A percentile compares a stretch with the other conserved stretches of the same genome.
phyloP scores from a whole-genome alignment of 2,113 vertebrate genomes.

The Oriolus oriolus region DNA sequence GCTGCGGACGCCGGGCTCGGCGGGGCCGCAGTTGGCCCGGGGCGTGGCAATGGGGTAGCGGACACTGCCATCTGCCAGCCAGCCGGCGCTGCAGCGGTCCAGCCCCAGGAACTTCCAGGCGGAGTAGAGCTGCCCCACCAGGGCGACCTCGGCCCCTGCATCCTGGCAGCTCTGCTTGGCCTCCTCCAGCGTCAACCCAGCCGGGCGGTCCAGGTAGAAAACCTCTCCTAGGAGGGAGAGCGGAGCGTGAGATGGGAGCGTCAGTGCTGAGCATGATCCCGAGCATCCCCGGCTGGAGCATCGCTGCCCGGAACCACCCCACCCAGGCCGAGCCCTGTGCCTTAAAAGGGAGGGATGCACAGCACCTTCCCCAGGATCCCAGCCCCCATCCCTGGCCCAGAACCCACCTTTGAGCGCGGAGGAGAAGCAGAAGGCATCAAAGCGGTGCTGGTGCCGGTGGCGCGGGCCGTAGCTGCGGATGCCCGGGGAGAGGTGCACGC shows the following conservation, averaged over 20 bases:
- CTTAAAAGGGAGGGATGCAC: too few species aligned
- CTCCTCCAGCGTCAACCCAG: conserved; percentile 79
- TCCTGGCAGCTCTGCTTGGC: conserved; percentile 78
- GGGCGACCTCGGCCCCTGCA: conserved; percentile 76
- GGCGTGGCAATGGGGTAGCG: conserved; percentile 84
- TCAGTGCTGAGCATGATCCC: neutral
- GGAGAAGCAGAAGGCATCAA: conserved; percentile 90
- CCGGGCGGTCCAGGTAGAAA: conserved; percentile 76
- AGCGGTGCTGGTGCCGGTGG: conserved; percentile 76
- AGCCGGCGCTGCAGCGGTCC: conserved; percentile 86
- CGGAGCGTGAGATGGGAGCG: neutral
- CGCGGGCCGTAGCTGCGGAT: conserved; percentile 85
- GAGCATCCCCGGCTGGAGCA: neutral
- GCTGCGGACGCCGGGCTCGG: conserved; percentile 81
- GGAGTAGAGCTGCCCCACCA: conserved; percentile 86
- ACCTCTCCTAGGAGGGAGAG: conserved; percentile 73
- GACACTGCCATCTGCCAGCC: conserved; percentile 88
- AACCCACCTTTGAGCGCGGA: conserved; percentile 78
- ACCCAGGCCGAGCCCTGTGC: neutral
- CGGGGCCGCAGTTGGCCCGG: conserved; percentile 78
- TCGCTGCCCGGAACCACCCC: neutral
- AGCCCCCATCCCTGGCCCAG: neutral
- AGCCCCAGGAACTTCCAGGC: conserved; percentile 85
- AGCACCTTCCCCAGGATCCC: neutral
- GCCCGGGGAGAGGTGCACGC: conserved; percentile 76